Evolutionary conservation across 2,113 vertebrate species (phyloP).

Genomic region (Rhadina sibilatrix): DNA sequence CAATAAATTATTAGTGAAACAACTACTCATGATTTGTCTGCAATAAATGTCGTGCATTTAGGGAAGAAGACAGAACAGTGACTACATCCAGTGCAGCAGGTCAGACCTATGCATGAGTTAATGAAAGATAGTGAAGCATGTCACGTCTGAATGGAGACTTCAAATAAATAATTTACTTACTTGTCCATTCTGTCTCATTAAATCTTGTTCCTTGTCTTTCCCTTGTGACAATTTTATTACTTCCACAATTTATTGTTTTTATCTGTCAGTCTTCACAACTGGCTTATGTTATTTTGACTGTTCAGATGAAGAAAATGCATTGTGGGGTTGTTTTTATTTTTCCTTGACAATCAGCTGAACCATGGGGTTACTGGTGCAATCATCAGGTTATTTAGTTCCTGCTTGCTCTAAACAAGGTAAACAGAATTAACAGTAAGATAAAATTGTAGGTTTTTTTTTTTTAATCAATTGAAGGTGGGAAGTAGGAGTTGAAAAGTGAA

Average conservation of each 20-base stretch:
- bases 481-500: background rate
- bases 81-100: background rate
- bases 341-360: background rate
- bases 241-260: slow-evolving; percentile 26
- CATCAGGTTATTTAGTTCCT: background rate
- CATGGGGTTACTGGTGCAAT: background rate
- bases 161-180: slow-evolving; percentile 62
- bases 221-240: slow-evolving; percentile 19
- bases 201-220: slow-evolving; percentile 33
- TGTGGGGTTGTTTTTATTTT: background rate
- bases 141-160: slow-evolving; percentile 17
- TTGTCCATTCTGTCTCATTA: slow-evolving; percentile 41
- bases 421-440: background rate
- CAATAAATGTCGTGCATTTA: background rate
- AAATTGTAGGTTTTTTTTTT: background rate
- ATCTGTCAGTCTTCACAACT: background rate
- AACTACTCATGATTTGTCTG: background rate
- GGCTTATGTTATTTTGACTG: background rate
- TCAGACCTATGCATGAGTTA: background rate
- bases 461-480: background rate
- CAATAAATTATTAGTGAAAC: background rate
- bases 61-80: background rate
- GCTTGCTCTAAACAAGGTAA: background rate
- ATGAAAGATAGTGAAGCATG: slow-evolving; percentile 18
- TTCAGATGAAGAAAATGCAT: background rate